Conservation (phyloP, 2,797 vertebrate genomes). For the Pseudotriccus pelzelni region DNA sequence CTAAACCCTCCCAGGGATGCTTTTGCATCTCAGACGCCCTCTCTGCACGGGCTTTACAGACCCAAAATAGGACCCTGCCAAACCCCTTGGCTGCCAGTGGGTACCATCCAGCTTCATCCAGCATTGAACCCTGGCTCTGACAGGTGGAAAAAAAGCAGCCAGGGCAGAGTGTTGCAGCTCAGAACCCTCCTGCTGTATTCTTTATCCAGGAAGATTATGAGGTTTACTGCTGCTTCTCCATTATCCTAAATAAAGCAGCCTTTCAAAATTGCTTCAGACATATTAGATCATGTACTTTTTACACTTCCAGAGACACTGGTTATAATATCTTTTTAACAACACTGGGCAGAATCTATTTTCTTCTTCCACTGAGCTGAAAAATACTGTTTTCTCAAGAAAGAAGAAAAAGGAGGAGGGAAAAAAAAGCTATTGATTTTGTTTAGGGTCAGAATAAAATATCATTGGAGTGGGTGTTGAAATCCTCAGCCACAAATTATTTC, state of each 20-base stretch:
- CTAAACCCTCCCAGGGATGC: background rate
- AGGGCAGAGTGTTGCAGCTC: background rate
- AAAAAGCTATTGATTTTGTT: constrained; percentile 66
- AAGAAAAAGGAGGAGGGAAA: constrained; percentile 27
- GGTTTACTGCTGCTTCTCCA: constrained; percentile 67
- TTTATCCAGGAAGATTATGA: constrained; percentile 45
- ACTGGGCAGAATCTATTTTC: constrained; percentile 62
- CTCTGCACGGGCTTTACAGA: background rate
- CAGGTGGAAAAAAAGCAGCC: background rate
- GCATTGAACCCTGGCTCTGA: background rate
- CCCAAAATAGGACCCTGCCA: background rate
- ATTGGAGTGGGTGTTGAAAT: constrained; percentile 66
- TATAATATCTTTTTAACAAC: constrained; percentile 73
- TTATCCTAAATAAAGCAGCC: constrained; percentile 70
- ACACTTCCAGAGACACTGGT: constrained; percentile 62
- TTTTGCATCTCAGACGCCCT: background rate
- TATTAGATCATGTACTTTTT: constrained; percentile 62
- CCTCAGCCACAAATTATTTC: constrained; percentile 51
- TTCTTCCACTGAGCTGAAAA: constrained; percentile 60
- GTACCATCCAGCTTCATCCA: background rate
- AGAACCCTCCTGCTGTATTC: constrained; percentile 24
- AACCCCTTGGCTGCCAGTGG: background rate
- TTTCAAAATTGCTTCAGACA: constrained; percentile 60
- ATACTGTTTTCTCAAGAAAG: constrained; percentile 60
- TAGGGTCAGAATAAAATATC: constrained; percentile 73